phyloP scores from a whole-genome alignment of 2,797 vertebrate genomes.

The Bucorvus abyssinicus region DNA sequence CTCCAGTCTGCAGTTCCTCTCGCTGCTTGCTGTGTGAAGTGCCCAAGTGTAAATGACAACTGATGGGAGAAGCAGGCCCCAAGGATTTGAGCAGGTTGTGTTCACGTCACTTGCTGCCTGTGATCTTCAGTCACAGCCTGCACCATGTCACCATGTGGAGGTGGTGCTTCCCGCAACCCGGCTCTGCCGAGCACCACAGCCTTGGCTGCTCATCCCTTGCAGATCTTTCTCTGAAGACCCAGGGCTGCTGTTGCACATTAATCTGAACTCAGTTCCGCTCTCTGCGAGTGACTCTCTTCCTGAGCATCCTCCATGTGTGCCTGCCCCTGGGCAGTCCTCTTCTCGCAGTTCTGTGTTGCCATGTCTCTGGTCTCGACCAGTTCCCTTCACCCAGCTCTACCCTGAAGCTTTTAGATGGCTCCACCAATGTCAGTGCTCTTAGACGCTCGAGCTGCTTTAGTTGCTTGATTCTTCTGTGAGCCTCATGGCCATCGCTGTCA shows the following conservation, averaged over 20 bases:
- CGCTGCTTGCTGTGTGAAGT: background rate
- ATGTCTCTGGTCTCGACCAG: background rate
- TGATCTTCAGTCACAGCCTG: background rate
- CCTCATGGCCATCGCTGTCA: accelerated
- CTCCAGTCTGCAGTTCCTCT: background rate
- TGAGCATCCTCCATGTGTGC: accelerated
- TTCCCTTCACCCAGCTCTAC: background rate
- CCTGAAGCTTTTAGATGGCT: background rate
- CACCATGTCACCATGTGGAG: accelerated
- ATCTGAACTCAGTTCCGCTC: background rate
- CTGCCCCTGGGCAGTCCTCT: background rate
- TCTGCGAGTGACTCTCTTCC: background rate
- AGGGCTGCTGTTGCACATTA: background rate
- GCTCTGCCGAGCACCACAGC: background rate
- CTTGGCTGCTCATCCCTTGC: background rate
- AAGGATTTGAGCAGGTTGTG: background rate
- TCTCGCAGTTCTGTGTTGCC: background rate
- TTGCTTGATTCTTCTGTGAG: background rate
- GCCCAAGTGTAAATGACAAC: background rate
- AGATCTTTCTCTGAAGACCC: background rate
- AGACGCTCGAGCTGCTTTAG: background rate
- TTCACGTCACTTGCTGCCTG: background rate
- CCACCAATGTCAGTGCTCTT: background rate
- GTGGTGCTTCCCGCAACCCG: background rate
- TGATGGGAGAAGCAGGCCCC: background rate